Evolutionary conservation across 1,140 invertebrate species (phyloP).

Genomic region (Marisa cornuarietis): DNA sequence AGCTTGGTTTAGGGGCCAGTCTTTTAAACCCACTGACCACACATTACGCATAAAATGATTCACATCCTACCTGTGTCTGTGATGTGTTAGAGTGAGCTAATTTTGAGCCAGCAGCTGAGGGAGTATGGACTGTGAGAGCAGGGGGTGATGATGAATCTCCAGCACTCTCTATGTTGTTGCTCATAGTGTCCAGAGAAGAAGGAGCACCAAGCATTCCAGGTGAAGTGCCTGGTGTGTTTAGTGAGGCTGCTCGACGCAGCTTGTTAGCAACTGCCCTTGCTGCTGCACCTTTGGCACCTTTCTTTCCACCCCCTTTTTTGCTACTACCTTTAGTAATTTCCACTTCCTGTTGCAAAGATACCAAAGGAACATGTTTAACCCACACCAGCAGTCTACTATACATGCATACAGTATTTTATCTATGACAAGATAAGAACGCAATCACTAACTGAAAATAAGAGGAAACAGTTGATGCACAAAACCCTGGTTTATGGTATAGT

Average conservation of each 20-base stretch:
- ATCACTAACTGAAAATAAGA: too few relatives aligned
- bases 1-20: too few relatives aligned
- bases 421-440: too few relatives aligned
- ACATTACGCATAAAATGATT: too few relatives aligned
- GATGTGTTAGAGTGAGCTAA: slow-evolving; percentile 7
- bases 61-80: slow-evolving; percentile 15
- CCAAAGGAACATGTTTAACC: too few relatives aligned
- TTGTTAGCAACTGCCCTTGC: slow-evolving; percentile 49
- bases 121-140: neutral
- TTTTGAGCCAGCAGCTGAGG: too few relatives aligned
- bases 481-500: neutral
- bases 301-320: slow-evolving; percentile 24
- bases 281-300: slow-evolving; percentile 44
- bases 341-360: slow-evolving; percentile 28
- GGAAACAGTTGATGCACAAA: neutral
- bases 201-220: slow-evolving; percentile 1
- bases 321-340: slow-evolving; percentile 33
- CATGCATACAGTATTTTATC: too few relatives aligned
- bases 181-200: slow-evolving; percentile 9
- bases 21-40: too few relatives aligned
- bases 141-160: slow-evolving; percentile 1
- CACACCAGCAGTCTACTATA: too few relatives aligned
- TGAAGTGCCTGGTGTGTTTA: neutral
- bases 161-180: slow-evolving; percentile 14
- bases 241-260: slow-evolving; percentile 8